Conservation (phyloP, 1,140 invertebrate species). For the Sitodiplosis mosellana region DNA sequence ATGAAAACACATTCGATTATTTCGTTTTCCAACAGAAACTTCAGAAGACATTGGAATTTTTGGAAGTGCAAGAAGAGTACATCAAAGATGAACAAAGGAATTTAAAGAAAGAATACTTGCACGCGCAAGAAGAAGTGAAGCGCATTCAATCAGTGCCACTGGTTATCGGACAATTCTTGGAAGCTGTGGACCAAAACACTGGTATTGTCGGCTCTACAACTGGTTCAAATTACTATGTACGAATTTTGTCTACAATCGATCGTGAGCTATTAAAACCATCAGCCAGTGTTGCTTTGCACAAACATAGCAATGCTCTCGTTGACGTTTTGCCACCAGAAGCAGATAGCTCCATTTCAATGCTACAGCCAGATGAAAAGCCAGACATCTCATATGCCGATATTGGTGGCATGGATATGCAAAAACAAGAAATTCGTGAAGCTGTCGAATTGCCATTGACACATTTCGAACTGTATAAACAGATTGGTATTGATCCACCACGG, state of each 20-base stretch:
- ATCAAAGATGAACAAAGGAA: slow-evolving; percentile 98
- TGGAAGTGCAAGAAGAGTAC: slow-evolving; percentile 95
- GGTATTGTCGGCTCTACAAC: slow-evolving; percentile 68
- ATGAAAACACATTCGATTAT: no score
- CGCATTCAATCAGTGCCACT: slow-evolving; percentile 93
- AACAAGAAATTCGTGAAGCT: slow-evolving; percentile 97
- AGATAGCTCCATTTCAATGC: slow-evolving; percentile 88
- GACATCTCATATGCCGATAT: slow-evolving; percentile 95
- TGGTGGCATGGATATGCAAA: slow-evolving; percentile 99
- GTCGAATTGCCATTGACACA: slow-evolving; percentile 96
- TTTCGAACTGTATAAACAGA: slow-evolving; percentile 98
- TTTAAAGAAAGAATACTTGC: slow-evolving; percentile 91
- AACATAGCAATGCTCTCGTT: slow-evolving; percentile 94
- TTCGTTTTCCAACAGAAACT: slow-evolving; percentile 51
- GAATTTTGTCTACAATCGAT: slow-evolving; percentile 91
- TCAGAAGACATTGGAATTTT: slow-evolving; percentile 86
- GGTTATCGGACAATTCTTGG: slow-evolving; percentile 94
- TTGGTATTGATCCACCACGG: slow-evolving; percentile 83
- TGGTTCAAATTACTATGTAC: slow-evolving; percentile 94
- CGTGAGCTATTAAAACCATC: slow-evolving; percentile 89
- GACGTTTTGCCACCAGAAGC: slow-evolving; percentile 95
- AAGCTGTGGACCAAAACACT: slow-evolving; percentile 95
- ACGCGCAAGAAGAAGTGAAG: slow-evolving; percentile 96
- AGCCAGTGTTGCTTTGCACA: slow-evolving; percentile 90
- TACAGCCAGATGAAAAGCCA: slow-evolving; percentile 95